Conservation (phyloP, 2,113 vertebrate genomes). For the Lethenteron reissneri region DNA sequence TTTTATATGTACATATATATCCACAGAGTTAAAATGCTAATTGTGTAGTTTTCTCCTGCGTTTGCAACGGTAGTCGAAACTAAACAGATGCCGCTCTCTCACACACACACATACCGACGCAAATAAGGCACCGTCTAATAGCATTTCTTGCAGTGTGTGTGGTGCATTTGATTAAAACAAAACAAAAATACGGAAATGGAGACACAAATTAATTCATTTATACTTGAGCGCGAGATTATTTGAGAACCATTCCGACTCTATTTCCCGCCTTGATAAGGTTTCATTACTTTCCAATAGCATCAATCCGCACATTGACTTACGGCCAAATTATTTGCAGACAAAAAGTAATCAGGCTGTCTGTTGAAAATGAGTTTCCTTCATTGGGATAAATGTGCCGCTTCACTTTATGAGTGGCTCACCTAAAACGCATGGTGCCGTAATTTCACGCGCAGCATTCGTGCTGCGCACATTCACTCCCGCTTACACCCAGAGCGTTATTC, state of each 20-base stretch:
- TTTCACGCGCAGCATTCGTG: neutral
- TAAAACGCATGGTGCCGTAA: neutral
- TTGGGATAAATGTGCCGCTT: neutral
- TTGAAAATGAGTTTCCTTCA: neutral
- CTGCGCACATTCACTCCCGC: neutral
- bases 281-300: no score
- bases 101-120: neutral
- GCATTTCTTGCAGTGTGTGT: neutral
- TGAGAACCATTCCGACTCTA: no score
- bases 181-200: neutral
- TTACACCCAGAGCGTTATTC: neutral
- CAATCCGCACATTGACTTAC: no score
- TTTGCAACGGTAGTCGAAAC: neutral
- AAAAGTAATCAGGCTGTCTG: neutral
- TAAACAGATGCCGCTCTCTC: neutral
- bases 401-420: neutral
- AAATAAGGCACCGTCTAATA: neutral
- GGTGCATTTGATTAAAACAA: neutral
- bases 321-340: neutral
- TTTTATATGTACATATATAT: neutral
- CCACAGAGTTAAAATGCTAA: neutral
- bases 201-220: neutral
- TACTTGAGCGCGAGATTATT: neutral
- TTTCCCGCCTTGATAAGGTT: no score
- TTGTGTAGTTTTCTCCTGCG: neutral